phyloP scores from a whole-genome alignment of 30 jellyfish, hydroid and myxozoan genomes.

The Phacellophora camtschatica region DNA sequence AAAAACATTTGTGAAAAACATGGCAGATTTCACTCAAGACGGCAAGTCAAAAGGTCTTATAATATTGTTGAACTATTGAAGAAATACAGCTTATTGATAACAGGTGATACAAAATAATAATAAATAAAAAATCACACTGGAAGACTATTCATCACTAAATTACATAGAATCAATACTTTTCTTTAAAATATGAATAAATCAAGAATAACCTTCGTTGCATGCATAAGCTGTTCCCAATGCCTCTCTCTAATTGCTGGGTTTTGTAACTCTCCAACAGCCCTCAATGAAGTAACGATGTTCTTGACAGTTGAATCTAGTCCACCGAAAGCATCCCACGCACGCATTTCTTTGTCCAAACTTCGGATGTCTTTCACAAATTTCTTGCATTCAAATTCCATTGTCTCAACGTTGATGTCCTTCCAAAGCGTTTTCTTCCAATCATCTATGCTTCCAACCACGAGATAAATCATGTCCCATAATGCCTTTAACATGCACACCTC shows the following conservation, averaged over 20 bases:
- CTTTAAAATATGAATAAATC: background rate
- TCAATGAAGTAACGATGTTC: slow-evolving; percentile 91
- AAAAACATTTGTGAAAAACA: no score
- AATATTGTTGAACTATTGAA: no score
- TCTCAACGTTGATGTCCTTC: slow-evolving; percentile 89
- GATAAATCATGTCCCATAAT: slow-evolving; percentile 91
- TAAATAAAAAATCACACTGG: no score
- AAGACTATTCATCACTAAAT: no score
- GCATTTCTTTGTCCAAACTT: slow-evolving; percentile 92
- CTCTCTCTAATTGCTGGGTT: slow-evolving; percentile 97
- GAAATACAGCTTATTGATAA: no score
- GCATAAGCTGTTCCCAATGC: slow-evolving; percentile 99
- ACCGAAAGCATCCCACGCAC: slow-evolving; percentile 99
- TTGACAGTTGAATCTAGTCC: slow-evolving; percentile 94
- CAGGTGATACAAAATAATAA: no score
- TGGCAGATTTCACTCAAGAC: no score
- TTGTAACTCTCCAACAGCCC: slow-evolving; percentile 96
- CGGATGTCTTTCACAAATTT: slow-evolving; percentile 95
- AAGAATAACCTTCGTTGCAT: slow-evolving; percentile 92
- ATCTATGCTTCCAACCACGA: slow-evolving; percentile 81
- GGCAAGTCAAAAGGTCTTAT: no score
- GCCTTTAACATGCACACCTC: slow-evolving; percentile 86
- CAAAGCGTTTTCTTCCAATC: slow-evolving; percentile 95
- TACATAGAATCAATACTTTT: background rate
- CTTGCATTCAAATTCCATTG: slow-evolving; percentile 98